Base-by-base conservation (phyloP, 1,140 invertebrate genomes). In the Euwallacea similis region DNA sequence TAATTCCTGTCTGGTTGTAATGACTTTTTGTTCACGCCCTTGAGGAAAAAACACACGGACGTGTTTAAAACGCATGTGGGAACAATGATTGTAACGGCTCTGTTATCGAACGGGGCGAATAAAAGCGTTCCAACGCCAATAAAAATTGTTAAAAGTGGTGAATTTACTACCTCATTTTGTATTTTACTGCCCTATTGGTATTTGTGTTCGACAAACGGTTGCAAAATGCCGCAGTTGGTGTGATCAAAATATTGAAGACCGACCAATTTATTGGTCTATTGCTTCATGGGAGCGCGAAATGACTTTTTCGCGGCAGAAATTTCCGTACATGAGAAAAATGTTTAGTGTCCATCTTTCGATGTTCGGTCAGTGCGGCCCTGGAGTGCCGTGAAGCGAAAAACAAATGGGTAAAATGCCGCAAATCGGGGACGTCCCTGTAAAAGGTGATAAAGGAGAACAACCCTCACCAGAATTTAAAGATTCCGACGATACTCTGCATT, bases 111-210 rank as follows among this genome's bases (percentile, higher is more conserved):
- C 58, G 21, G 42, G 13, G 10, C 43, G 50, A 69, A 69, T 69
- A 69, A 69, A 60, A 54, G 66, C 33, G 2, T 50, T 61, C 53
- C 41, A 9, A 46, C 16, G 13, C 56, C 44, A 61, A 69, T 69
- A 66, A 69, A 68, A 69, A 69, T 47, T 41, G 56, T 69, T 43
- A 61, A 69, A 61, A 16, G 56, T 66, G 43, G 54, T 11, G 43
- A 53, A 61, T 69, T 69, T 69, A 69, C 58, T 60, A 42, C 10
- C 33, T 43, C 44, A 50, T 69, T 58, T 58, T 60, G 44, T 54
- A 43, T 58, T 66, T 66, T 66, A 66, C 65, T 58, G 42, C 55
- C 42, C 43, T 42, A 15, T 66, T 47, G 44, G 7, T n/a, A 46
- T n/a, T 63, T 42, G 11, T 63, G 7, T 13, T 47, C n/a, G 16